A percentile compares a stretch with the other conserved stretches of the same genome.
Conservation (phyloP, 2,113 vertebrate genomes). For the Mystacornis crossleyi region DNA sequence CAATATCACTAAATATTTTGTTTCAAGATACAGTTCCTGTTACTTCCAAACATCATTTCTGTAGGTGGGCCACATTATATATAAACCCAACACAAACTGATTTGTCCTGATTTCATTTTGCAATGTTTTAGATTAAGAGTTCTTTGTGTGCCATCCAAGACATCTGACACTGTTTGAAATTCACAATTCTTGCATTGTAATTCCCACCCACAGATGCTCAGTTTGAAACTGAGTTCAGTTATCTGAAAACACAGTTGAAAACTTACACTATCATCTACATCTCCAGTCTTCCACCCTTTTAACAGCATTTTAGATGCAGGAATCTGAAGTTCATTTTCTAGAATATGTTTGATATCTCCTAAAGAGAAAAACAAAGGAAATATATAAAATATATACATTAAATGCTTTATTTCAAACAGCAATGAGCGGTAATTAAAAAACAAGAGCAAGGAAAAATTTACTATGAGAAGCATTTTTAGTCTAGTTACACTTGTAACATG, state of each 20-base stretch:
- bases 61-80: neutral
- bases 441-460: neutral
- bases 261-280: constrained; percentile 96
- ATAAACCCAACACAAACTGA: neutral
- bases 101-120: neutral
- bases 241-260: constrained; percentile 46
- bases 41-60: neutral
- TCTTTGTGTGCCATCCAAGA: neutral
- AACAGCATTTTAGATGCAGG: constrained; percentile 97
- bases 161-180: neutral
- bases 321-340: constrained; percentile 94
- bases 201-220: neutral
- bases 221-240: constrained; percentile 18
- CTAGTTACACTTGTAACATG: neutral
- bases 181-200: neutral
- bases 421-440: neutral
- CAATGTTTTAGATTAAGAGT: neutral
- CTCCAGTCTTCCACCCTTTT: constrained; percentile 97
- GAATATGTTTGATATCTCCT: constrained; percentile 95
- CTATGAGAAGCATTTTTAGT: neutral
- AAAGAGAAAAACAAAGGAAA: constrained; percentile 37
- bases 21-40: neutral
- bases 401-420: neutral
- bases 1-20: neutral
- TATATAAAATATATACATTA: neutral